Percentiles rank a stretch among this genome's conserved stretches.
Evolutionary conservation across 2,888 invertebrate species (phyloP).

Genomic region (Mechanitis messenoides): DNA sequence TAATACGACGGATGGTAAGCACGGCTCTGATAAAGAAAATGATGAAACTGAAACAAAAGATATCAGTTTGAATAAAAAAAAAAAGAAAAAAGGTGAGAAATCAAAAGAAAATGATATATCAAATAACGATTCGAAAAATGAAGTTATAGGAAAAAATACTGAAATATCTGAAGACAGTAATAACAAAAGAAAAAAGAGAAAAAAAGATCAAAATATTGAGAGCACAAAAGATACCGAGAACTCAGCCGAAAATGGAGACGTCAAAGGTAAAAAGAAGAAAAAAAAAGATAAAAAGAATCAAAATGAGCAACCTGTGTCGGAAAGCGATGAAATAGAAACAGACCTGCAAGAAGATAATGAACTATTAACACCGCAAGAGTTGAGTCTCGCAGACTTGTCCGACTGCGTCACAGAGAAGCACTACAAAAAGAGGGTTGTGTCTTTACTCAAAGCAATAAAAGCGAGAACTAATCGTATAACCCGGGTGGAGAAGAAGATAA

Average conservation of each 20-base stretch:
- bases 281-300: constrained; percentile 19
- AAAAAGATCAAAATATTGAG: constrained; percentile 16
- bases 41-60: constrained; percentile 28
- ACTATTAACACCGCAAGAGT: constrained; percentile 47
- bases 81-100: constrained; percentile 23
- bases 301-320: constrained; percentile 31
- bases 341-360: constrained; percentile 51
- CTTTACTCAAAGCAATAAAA: constrained; percentile 49
- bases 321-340: constrained; percentile 60
- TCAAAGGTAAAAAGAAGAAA: constrained; percentile 22
- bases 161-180: neutral
- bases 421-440: constrained; percentile 47
- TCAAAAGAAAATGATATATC: constrained; percentile 19
- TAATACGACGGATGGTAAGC: neutral
- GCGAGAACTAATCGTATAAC: constrained; percentile 41
- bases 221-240: constrained; percentile 1
- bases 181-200: constrained; percentile 25
- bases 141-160: constrained; percentile 16
- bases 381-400: constrained; percentile 49
- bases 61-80: constrained; percentile 9
- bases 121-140: constrained; percentile 22
- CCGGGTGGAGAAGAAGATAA: constrained; percentile 48
- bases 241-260: constrained; percentile 18
- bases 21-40: constrained; percentile 1
- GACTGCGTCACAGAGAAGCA: constrained; percentile 49